Evolutionary conservation across 92 coral and sea anemone genomes (phyloP), one percentile per base, ranked within the genome.

Genomic region (Phymanthus crucifer): DNA sequence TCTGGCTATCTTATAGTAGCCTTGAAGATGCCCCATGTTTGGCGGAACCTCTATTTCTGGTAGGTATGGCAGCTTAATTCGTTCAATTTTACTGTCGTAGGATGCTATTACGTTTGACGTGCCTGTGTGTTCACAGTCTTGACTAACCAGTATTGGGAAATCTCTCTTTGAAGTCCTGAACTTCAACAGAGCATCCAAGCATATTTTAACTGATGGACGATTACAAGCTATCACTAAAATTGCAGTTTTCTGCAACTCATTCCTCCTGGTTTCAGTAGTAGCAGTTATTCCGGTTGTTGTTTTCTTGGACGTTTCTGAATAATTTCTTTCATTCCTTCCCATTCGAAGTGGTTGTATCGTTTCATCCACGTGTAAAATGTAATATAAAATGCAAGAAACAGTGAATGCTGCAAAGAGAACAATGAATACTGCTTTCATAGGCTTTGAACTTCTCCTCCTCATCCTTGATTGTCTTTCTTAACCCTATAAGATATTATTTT

Each of bases 81-180:
- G 87, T 70, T 88, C 69, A 17, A 95, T 66, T 19, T 70, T 50
- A 56, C 80, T 72, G 21, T 88, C 92, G 74, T 88, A 95, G 31
- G 83, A 69, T n/a, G 72, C 57, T 23, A 95, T 88, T 6, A 80
- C 93, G 38, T 79, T 68, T 32, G 87, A 66, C 54, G 98, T 93
- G 76, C 78, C 89, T 69, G 77, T 34, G 38, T 95, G 89, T 7
- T 92, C 94, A 72, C 98, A 95, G 18, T 93, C 98, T 77, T 95
- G 98, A 70, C 98, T 95, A 24, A 95, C 98, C 69, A 95, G 69
- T 19, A 95, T 85, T 10, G 97, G 97, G 57, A 93, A 95, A 71
- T 83, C 85, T 34, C 56, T 32, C n/a, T 75, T 75, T 12, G 88
- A 35, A 13, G 93, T 87, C 45, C 95, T 78, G 78, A 77, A 82